Evolutionary conservation across 2,888 invertebrate genomes (phyloP), one percentile per base, ranked within the genome.

Genomic region (Bedellia somnulentella): DNA sequence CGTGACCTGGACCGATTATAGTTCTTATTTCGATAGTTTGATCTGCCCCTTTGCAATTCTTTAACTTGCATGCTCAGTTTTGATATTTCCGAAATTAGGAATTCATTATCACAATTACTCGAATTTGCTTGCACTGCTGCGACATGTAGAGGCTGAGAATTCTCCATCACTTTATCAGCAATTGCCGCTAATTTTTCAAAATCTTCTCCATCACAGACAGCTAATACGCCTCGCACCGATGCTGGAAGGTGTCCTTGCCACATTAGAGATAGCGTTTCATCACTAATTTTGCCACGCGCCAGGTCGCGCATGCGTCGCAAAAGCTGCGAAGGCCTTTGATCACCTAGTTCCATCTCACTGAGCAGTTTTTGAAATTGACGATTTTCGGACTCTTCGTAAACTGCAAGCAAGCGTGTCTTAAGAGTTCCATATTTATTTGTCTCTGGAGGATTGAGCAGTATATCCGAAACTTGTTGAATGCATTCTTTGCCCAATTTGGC

Each of bases 401-500:
- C n/a, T n/a, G n/a, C n/a, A n/a, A n/a, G n/a, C n/a, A n/a, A n/a
- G n/a, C n/a, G n/a, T n/a, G n/a, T n/a, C n/a, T n/a, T n/a, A n/a
- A n/a, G n/a, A n/a, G n/a, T n/a, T n/a, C n/a, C n/a, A n/a, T n/a
- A n/a, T n/a, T n/a, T n/a, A n/a, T n/a, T n/a, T n/a, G n/a, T n/a
- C n/a, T n/a, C n/a, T n/a, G n/a, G n/a, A n/a, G n/a, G n/a, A n/a
- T n/a, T n/a, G n/a, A n/a, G n/a, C n/a, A n/a, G n/a, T n/a, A n/a
- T n/a, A n/a, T 15, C 26, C 8, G 15, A 26, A 2, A 37, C 32
- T 18, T 32, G 29, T 12, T 27, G 28, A 1, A 38, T 22, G 4
- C 21, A 32, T 3, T 38, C 32, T 13, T 29, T 35, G 2, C 34
- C 30, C 24, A 40, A n/a, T n/a, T n/a, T n/a, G n/a, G n/a, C n/a